These are phyloP conservation scores for Caerostris darwini DNA, from an alignment of 1,140 invertebrate species.

Conservation along the genomic window DNA sequence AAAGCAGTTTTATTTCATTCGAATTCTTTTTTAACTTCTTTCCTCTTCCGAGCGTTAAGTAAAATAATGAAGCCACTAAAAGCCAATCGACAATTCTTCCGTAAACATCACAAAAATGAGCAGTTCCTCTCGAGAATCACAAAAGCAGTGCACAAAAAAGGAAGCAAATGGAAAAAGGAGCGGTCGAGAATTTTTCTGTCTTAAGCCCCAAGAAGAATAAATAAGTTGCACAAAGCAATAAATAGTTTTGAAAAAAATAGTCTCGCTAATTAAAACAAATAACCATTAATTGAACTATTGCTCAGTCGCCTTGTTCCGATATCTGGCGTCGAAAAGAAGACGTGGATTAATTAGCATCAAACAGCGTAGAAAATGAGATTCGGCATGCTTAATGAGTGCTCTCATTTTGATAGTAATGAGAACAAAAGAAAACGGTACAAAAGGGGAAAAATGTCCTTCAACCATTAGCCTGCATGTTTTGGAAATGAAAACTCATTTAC, in stretches of 20 bases:
- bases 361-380: conserved; percentile 43
- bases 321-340: not conserved
- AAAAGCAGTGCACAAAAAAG: not conserved
- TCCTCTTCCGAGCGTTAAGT: too few species aligned
- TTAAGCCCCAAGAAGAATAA: not conserved
- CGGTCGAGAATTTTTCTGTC: not conserved
- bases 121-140: not conserved
- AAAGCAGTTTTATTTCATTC: too few species aligned
- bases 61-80: too few species aligned
- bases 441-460: not conserved
- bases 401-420: not conserved
- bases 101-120: not conserved
- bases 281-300: conserved; percentile 24
- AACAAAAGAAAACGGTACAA: conserved; percentile 34
- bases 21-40: too few species aligned
- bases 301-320: not conserved
- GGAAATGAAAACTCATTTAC: conserved; percentile 46
- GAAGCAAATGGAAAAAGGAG: not conserved
- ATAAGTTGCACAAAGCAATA: not conserved
- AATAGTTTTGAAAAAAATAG: not conserved
- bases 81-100: not conserved
- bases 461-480: conserved; percentile 41
- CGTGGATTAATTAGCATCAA: conserved; percentile 12
- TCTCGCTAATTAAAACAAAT: conserved; percentile 38
- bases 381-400: conserved; percentile 20